Base-by-base conservation (phyloP, 2,113 vertebrate genomes). In the Takifugu flavidus region DNA sequence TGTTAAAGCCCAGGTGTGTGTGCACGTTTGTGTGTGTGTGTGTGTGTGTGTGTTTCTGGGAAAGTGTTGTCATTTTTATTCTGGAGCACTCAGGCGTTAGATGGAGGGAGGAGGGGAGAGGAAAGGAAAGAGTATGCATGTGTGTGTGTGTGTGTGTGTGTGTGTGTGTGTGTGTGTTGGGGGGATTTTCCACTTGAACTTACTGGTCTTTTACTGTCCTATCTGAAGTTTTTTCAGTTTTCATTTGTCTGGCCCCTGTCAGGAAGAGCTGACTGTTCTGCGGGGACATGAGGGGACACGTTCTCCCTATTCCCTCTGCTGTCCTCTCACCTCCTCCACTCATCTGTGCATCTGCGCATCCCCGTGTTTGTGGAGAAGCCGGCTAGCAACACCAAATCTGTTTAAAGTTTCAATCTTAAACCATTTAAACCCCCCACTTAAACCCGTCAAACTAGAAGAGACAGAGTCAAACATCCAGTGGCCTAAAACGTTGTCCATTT, bases 41-140 rank as follows among this genome's bases (percentile, higher is more conserved):
- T 62, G 61, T 57, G 64, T 55, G 59, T 59, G 67, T 59, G 50
- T 56, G 58, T 59, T n/a, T n/a, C n/a, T n/a, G n/a, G n/a, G n/a
- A n/a, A n/a, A n/a, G 90, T 90, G 87, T 92, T 91, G 90, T 90
- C 90, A 92, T 92, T 92, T 92, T 92, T 90, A 89, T 90, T 91
- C 88, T 88, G 90, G 82, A 75, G 89, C 91, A 92, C 79, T 90
- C 87, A 86, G 88, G 88, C 89, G 87, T 91, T 89, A 88, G 89
- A 91, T 91, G 80, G 88, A 87, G 78, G 59, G 78, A 80, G 78
- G 75, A 60, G 53, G 72, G 78, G 61, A 57, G 67, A 63, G 47
- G 56, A 56, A 67, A 62, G 70, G 65, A 59, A 44, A 65, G 65
- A 3, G 34, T 39, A 10, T 39, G 34, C 3, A 10, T 39, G 34